Evolutionary conservation across 2,888 invertebrate species (phyloP).

Genomic region (Apocheima hispidaria): DNA sequence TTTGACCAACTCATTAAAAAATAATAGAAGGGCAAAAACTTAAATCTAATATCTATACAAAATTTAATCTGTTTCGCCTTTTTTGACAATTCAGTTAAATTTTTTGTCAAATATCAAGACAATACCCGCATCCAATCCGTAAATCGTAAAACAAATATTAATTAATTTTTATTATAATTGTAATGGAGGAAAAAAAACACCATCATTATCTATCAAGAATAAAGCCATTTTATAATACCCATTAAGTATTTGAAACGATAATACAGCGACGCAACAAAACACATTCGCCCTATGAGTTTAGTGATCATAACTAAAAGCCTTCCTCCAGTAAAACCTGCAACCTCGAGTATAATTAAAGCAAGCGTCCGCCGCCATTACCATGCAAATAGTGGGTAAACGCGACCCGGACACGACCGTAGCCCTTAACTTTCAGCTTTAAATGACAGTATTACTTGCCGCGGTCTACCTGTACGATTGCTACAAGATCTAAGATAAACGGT

Average conservation of each 20-base stretch:
- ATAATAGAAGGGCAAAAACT: no score
- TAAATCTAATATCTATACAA: no score
- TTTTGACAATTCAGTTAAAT: no score
- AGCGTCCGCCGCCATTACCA: constrained; percentile 71
- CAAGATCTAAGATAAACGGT: constrained; percentile 20
- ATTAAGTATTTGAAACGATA: not conserved
- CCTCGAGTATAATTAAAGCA: constrained; percentile 69
- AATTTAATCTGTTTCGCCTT: no score
- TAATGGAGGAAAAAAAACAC: no score
- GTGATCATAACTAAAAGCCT: constrained; percentile 23
- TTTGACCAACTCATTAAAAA: no score
- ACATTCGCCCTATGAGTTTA: constrained; percentile 33
- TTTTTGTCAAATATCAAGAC: no score
- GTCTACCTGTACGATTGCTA: constrained; percentile 25
- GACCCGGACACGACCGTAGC: constrained; percentile 62
- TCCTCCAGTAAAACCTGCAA: constrained; percentile 38
- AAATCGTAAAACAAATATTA: no score
- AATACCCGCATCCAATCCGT: no score
- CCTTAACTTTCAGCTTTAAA: constrained; percentile 45
- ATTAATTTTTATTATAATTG: no score
- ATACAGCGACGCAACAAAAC: constrained; percentile 25
- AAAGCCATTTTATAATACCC: not conserved
- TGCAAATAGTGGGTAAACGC: constrained; percentile 75
- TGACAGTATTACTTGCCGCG: constrained; percentile 43
- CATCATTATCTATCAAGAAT: no score